These are phyloP conservation scores for Meteorus cinctellus DNA, from an alignment of 2,888 invertebrate species.

Conservation along the genomic window DNA sequence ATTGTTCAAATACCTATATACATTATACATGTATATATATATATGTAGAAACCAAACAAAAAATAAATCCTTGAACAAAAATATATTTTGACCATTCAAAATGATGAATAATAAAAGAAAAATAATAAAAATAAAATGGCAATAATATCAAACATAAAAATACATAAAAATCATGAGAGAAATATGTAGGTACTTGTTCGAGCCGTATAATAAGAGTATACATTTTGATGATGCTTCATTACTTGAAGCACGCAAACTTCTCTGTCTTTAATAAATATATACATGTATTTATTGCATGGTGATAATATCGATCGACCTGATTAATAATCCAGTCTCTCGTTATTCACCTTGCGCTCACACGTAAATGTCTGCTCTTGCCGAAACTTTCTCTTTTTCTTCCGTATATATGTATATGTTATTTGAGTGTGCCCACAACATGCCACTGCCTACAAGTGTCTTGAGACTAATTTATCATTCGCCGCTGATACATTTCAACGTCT, in stretches of 20 bases:
- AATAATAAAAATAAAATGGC: neutral
- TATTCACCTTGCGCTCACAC: constrained; percentile 20
- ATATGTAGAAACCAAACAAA: neutral
- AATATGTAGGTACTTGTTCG: neutral
- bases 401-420: no score
- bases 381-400: constrained; percentile 41
- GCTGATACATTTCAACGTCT: constrained; percentile 5
- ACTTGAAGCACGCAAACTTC: constrained; percentile 53
- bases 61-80: neutral
- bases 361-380: constrained; percentile 1
- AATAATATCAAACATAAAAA: neutral
- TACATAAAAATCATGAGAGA: constrained; percentile 2
- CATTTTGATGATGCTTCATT: constrained; percentile 38
- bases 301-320: constrained; percentile 71
- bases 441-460: constrained; percentile 15
- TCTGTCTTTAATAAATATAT: constrained; percentile 42
- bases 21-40: neutral
- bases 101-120: constrained; percentile 1
- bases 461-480: constrained; percentile 15
- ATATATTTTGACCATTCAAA: constrained; percentile 6
- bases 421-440: constrained; percentile 4
- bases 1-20: neutral
- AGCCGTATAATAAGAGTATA: constrained; percentile 6
- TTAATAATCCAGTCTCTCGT: constrained; percentile 64
- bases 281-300: constrained; percentile 64